Base-by-base conservation (phyloP, 2,888 invertebrate species). In the Platycnemis pennipes region DNA sequence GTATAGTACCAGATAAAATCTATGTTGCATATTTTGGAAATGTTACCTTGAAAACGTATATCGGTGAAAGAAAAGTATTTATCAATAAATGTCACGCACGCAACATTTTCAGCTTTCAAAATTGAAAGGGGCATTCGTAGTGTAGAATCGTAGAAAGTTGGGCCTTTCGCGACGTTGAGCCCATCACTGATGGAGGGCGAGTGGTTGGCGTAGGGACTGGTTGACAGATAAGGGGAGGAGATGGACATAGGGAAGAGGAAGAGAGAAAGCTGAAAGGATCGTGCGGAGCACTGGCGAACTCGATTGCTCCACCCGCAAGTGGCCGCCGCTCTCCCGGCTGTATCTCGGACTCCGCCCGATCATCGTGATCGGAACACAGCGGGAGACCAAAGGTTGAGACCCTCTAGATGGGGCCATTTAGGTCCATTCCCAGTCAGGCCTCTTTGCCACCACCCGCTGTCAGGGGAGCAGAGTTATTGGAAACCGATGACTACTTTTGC, bases 341-440 rank as follows among this genome's bases (percentile, higher is more conserved):
- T 87, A 87, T 87, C 87, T 56, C 44, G 91, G 63, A 91, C 63
- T n/a, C 42, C 91, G 91, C 63, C 91, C 91, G 63, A 69, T 56
- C 42, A 63, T 69, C 44, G 91, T 42, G 63, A 91, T 91, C 63
- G 1, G 63, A 19, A 44, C 56, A 44, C 91, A 22, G 91, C 91
- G 91, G 91, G 91, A 69, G 63, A 45, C 91, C 45, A 3, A n/a
- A 42, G 44, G 45, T 44, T 63, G 42, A 56, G 56, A 44, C 91
- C 91, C 91, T 42, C 8, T 13, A 1, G 44, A 26, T 19, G 26
- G 44, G 91, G 46, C 49, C 45, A 26, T 49, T 49, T 49, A 19
- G 37, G 37, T 44, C 89, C 63, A n/a, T 44, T n/a, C 91, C n/a
- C 63, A 56, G 42, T 37, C 53, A 53, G 89, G 31, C 22, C 77